Base-by-base conservation (phyloP, 2,113 vertebrate genomes). In the Tor tambroides region DNA sequence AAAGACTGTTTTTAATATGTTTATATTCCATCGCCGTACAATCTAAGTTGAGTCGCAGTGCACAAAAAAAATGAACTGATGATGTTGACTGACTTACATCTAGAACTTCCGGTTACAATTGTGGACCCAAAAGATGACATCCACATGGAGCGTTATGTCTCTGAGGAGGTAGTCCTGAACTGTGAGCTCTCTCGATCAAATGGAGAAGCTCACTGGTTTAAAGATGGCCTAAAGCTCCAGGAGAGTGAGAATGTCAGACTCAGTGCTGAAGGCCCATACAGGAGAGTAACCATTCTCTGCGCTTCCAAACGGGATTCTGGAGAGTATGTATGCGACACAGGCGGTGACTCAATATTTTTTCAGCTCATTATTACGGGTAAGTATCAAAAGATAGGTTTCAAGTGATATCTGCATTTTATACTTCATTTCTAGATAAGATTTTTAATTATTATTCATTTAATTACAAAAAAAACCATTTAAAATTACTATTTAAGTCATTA, bases 271-370 rank as follows among this genome's bases (percentile, higher is more conserved):
- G 97, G 97, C 0, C 92, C 88, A 0, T 93, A 92, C 78, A 92
- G 88, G 86, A 93, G 87, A 35, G 92, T 99, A 85, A 91, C 94
- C 78, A 94, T 99, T 78, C 92, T 92, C 11, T 90, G 87, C 0
- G 92, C 94, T 14, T 92, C 61, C n/a, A 89, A 43, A 0, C 90
- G 93, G 0, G 94, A 98, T 0, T 88, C 94, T 0, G 98, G 97
- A 49, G 97, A 98, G 81, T 99, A 97, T 0, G 95, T 97, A 87
- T 98, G 97, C 0, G 95, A 97, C 0, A 96, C 95, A 0, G 95
- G 96, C 0, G 95, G 96, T 0, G 96, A 98, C 90, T 97, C 97
- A 0, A 94, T 96, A 87, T 96, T 95, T 91, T 99, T 97, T 91
- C 96, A 95, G 0, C 85, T 99, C 79, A 94, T 80, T 0, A 93